phyloP scores from a whole-genome alignment of 1,140 invertebrate genomes.

The Oscheius sp. region DNA sequence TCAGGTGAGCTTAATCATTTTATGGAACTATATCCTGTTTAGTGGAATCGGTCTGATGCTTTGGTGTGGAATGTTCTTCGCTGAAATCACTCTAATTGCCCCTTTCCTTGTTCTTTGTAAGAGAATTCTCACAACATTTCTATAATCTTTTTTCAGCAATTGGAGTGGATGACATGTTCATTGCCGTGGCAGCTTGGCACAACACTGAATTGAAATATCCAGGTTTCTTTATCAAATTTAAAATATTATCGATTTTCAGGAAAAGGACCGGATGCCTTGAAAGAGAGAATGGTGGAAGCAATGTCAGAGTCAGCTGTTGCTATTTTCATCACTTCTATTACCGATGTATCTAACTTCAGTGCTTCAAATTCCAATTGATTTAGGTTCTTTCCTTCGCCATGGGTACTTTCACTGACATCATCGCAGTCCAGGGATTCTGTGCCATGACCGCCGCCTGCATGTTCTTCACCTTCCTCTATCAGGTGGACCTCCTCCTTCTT shows the following conservation, averaged over 20 bases:
- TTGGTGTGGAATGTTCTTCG: conserved; percentile 86
- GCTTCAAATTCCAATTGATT: not conserved
- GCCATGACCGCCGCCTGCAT: conserved; percentile 61
- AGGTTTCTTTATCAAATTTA: too few species aligned
- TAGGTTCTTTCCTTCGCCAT: conserved; percentile 53
- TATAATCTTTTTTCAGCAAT: conserved; percentile 61
- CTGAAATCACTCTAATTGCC: conserved; percentile 87
- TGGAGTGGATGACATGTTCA: conserved; percentile 67
- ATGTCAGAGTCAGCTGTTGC: conserved; percentile 60
- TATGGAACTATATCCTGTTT: not conserved
- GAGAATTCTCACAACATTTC: conserved; percentile 53
- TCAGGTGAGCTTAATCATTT: conserved; percentile 48
- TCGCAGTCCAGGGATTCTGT: conserved; percentile 60
- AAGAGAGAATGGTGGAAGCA: conserved; percentile 59
- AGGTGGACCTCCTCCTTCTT: conserved; percentile 35
- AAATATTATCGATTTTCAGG: too few species aligned
- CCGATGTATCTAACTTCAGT: conserved; percentile 44
- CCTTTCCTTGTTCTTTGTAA: conserved; percentile 92
- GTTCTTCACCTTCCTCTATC: conserved; percentile 61
- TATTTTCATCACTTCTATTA: conserved; percentile 60
- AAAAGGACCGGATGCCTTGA: conserved; percentile 46
- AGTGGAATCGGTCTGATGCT: conserved; percentile 86
- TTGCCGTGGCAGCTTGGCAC: conserved; percentile 63
- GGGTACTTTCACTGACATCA: conserved; percentile 57
- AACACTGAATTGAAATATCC: conserved; percentile 59